These are phyloP conservation scores for Anableps anableps DNA, from an alignment of 2,797 vertebrate genomes.

Conservation along the genomic window DNA sequence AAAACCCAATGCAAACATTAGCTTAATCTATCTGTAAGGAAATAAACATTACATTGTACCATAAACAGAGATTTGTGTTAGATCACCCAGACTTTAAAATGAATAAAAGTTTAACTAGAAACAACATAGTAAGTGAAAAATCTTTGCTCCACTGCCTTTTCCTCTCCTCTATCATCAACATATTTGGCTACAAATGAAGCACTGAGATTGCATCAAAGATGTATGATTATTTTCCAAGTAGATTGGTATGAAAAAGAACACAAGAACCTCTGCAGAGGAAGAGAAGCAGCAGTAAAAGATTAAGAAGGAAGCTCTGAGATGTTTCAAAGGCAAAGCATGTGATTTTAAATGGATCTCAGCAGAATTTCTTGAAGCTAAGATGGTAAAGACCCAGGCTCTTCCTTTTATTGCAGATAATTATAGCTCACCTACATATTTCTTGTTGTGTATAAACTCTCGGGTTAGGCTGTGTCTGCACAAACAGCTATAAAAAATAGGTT, in stretches of 20 bases:
- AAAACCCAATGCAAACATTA: not conserved
- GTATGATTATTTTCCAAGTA: slow-evolving; percentile 13
- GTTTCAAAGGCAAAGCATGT: slow-evolving; percentile 25
- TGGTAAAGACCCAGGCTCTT: not conserved
- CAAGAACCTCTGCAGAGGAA: slow-evolving; percentile 4
- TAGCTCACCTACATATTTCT: slow-evolving; percentile 9
- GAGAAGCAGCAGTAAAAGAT: slow-evolving; percentile 12
- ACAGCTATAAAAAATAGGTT: slow-evolving; percentile 4
- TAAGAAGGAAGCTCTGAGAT: slow-evolving; percentile 13
- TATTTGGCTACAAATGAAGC: slow-evolving; percentile 46
- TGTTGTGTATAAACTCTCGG: slow-evolving; percentile 13
- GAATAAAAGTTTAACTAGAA: slow-evolving; percentile 22
- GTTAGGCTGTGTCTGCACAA: slow-evolving; percentile 15
- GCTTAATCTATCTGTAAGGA: not conserved
- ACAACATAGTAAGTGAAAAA: slow-evolving; percentile 35
- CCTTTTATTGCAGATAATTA: slow-evolving; percentile 13
- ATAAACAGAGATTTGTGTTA: not conserved
- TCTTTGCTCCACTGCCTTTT: slow-evolving; percentile 17
- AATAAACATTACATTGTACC: not conserved
- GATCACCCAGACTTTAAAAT: slow-evolving; percentile 9
- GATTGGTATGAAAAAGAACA: slow-evolving; percentile 27
- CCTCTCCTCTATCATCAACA: slow-evolving; percentile 37
- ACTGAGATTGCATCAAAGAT: slow-evolving; percentile 25
- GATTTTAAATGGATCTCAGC: slow-evolving; percentile 28
- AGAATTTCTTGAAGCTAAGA: slow-evolving; percentile 18